Percentiles rank a stretch among this genome's conserved stretches.
Evolutionary conservation across 1,140 invertebrate genomes (phyloP).

Genomic region (Trichogramma pretiosum): DNA sequence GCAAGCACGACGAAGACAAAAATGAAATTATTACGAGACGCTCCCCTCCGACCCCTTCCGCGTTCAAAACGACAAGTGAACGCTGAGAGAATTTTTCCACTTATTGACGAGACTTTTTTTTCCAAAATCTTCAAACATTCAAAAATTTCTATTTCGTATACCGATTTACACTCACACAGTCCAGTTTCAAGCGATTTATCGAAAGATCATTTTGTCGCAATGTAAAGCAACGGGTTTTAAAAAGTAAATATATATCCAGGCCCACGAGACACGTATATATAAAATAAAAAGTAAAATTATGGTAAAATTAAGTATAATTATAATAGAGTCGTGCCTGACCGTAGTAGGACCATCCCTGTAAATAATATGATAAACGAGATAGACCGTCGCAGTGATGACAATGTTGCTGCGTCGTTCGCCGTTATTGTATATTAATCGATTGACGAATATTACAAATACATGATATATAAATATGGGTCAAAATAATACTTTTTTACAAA

Average conservation of each 20-base stretch:
- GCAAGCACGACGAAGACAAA: background rate
- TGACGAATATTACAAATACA: too few species aligned
- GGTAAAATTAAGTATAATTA: conserved; percentile 9
- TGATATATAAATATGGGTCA: background rate
- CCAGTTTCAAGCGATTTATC: background rate
- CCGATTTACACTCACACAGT: background rate
- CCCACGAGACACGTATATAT: background rate
- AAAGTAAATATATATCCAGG: background rate
- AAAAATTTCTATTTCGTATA: background rate
- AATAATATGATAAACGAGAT: conserved; percentile 3
- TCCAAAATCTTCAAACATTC: too few species aligned
- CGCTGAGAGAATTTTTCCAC: too few species aligned
- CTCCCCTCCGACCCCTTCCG: too few species aligned
- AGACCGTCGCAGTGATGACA: background rate
- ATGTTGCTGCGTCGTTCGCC: conserved; percentile 7
- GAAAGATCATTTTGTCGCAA: background rate
- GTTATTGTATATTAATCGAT: too few species aligned
- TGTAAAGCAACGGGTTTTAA: background rate
- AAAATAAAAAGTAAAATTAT: background rate
- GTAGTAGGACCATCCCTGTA: conserved; percentile 21
- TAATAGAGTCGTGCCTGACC: conserved; percentile 20
- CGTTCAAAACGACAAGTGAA: too few species aligned
- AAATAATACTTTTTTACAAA: background rate
- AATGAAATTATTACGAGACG: too few species aligned
- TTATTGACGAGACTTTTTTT: too few species aligned